Evolutionary conservation across 2,113 vertebrate genomes (phyloP), one percentile per base, ranked within the genome.

Genomic region (Misgurnus anguillicaudatus): DNA sequence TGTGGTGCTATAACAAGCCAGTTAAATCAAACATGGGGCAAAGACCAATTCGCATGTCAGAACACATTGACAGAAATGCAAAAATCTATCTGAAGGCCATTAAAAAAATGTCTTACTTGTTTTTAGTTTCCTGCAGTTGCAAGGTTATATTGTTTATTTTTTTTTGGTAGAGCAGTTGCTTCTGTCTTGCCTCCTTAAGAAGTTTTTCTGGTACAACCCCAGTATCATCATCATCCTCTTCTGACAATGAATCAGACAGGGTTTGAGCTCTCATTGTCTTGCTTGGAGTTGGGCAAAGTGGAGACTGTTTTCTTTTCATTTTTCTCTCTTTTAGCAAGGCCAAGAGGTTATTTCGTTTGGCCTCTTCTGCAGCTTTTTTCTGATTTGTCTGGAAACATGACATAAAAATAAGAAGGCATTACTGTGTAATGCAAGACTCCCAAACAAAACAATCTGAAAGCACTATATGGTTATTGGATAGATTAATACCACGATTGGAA

Each of bases 211-310:
- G 60, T 36, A 62, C 60, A 62, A 62, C 60, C 60, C 60, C 60
- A 62, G 17, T n/a, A 58, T 24, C 60, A 61, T 61, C 58, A 62
- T 62, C 60, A 16, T 62, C 60, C 10, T 62, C 60, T 62, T 62
- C 60, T 36, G 60, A 62, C 21, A 62, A 62, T 36, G 60, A 36
- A 6, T 62, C 24, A 31, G 60, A 62, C 24, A 38, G 60, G 60
- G 24, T 16, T 3, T 62, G 60, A 31, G 21, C 60, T 38, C 31
- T 62, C 60, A 62, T 62, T 62, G 1, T 62, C 60, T 62, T 62
- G 31, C 13, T 62, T 62, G 60, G 60, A 38, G 60, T 62, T 62
- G 60, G 60, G 60, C 60, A 62, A 11, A 62, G 60, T 62, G 60
- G 60, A 62, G 24, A 62, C 60, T 36, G 60, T 38, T 62, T 62